Conservation (phyloP, 2,888 invertebrate species). For the Acrocyrtus sp. region DNA sequence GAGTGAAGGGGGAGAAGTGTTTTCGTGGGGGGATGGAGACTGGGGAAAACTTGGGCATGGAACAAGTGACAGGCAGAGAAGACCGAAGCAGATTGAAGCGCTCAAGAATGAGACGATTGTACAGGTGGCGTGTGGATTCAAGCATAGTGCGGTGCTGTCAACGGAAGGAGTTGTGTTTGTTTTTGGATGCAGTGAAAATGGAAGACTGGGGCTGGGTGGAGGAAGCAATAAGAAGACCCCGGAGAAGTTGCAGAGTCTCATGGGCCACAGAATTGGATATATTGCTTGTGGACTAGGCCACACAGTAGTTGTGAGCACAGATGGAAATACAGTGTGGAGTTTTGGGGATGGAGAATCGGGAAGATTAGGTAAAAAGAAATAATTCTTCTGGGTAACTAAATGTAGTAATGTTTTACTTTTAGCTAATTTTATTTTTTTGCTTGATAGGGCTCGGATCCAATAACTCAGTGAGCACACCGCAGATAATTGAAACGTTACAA, state of each 20-base stretch:
- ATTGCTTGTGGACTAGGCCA: conserved; percentile 74
- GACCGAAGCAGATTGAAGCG: conserved; percentile 74
- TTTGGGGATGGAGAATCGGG: conserved; percentile 77
- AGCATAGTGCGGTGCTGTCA: conserved; percentile 75
- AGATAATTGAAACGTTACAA: conserved; percentile 70
- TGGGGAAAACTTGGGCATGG: conserved; percentile 74
- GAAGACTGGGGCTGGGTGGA: conserved; percentile 72
- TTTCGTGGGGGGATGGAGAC: conserved; percentile 62
- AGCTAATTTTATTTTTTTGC: no score
- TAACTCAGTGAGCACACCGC: conserved; percentile 53
- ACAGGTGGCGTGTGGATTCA: conserved; percentile 73
- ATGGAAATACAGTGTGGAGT: conserved; percentile 73
- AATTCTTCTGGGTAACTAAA: background rate
- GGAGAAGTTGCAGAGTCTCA: conserved; percentile 70
- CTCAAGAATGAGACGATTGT: conserved; percentile 73
- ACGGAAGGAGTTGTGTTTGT: conserved; percentile 74
- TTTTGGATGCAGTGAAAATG: conserved; percentile 76
- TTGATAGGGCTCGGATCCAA: conserved; percentile 42
- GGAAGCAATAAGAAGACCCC: conserved; percentile 74
- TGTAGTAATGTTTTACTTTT: no score
- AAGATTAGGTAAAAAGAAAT: conserved; percentile 68
- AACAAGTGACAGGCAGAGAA: conserved; percentile 73
- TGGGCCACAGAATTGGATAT: conserved; percentile 69
- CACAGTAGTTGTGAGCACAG: conserved; percentile 71
- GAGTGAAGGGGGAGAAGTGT: conserved; percentile 75